Evolutionary conservation across 2,797 vertebrate genomes (phyloP), one percentile per base, ranked within the genome.

Genomic region (Phataginus tricuspis): DNA sequence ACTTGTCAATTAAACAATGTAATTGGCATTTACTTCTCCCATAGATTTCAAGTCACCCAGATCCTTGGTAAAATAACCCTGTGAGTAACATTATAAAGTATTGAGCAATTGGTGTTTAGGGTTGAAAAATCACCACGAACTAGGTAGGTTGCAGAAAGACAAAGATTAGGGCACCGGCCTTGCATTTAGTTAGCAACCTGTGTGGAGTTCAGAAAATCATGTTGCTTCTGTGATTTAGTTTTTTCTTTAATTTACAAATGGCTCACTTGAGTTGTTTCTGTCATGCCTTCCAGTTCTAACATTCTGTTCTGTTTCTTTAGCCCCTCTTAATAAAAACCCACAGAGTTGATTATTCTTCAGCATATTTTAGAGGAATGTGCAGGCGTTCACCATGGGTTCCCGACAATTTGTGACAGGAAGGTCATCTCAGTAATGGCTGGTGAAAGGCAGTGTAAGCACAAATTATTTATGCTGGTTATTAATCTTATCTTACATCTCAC

Each of bases 401-500:
- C 71, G 72, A 37, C 57, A 95, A 55, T 90, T 96, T 96, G 75
- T 94, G 83, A 94, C 86, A 97, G 55, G 45, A 84, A 97, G 80
- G 78, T 96, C 86, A 96, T 90, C 72, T 85, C 23, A 90, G 4
- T 45, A 42, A 92, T 71, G 53, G 31, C 39, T 97, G 86, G 16
- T 91, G 88, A 96, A 97, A 96, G 94, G 34, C 61, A 72, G 29
- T 95, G 69, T 92, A 92, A 77, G 45, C 94, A 96, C 86, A 91
- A 64, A 92, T 96, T 96, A 91, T 88, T 97, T 96, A 64, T 92
- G 89, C 86, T 84, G 49, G 64, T 92, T 96, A 89, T 98, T 95
- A 94, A 89, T 97, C 91, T 96, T 95, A 96, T 94, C 88, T 25
- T 94, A 77, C 34, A 94, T 95, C 90, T 98, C 34, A 71, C 45